A percentile compares a stretch with the other conserved stretches of the same genome.
These are phyloP conservation scores for Subanguina moxae DNA, from an alignment of 1,140 invertebrate genomes.

Conservation along the genomic window DNA sequence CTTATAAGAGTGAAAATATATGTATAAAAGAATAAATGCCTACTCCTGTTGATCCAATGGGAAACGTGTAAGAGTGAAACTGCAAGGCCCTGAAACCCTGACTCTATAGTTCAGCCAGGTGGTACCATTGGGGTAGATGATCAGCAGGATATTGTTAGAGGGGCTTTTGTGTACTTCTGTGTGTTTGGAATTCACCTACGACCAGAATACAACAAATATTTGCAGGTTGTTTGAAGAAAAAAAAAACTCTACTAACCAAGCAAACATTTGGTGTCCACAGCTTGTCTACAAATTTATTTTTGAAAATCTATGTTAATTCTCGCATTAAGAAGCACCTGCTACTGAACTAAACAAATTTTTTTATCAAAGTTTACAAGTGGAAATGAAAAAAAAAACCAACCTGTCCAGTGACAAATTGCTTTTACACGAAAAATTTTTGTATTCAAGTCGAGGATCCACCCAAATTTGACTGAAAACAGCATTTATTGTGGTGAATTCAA, in stretches of 20 bases:
- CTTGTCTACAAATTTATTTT: conserved; percentile 14
- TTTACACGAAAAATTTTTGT: conserved; percentile 55
- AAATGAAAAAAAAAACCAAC: too few relatives aligned
- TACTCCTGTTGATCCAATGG: conserved; percentile 49
- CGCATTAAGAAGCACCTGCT: conserved; percentile 19
- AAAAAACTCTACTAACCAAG: conserved; percentile 21
- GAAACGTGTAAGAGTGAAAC: conserved; percentile 51
- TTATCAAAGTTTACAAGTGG: too few relatives aligned
- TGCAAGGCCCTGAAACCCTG: conserved; percentile 54
- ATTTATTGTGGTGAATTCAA: too few relatives aligned
- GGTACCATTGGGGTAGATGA: conserved; percentile 58
- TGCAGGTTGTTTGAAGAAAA: not conserved
- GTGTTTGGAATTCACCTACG: conserved; percentile 50
- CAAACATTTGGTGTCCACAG: conserved; percentile 57
- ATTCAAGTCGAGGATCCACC: conserved; percentile 51
- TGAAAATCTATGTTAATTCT: too few relatives aligned
- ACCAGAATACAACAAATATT: conserved; percentile 38
- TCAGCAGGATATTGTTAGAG: conserved; percentile 52
- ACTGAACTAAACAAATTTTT: conserved; percentile 32
- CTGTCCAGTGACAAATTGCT: conserved; percentile 54
- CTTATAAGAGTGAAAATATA: too few relatives aligned
- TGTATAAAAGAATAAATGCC: not conserved
- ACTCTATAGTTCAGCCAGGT: conserved; percentile 59
- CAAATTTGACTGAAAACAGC: conserved; percentile 46
- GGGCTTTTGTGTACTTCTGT: conserved; percentile 54